Conservation (phyloP, 2,113 vertebrate genomes). For the Caranx melampygus region DNA sequence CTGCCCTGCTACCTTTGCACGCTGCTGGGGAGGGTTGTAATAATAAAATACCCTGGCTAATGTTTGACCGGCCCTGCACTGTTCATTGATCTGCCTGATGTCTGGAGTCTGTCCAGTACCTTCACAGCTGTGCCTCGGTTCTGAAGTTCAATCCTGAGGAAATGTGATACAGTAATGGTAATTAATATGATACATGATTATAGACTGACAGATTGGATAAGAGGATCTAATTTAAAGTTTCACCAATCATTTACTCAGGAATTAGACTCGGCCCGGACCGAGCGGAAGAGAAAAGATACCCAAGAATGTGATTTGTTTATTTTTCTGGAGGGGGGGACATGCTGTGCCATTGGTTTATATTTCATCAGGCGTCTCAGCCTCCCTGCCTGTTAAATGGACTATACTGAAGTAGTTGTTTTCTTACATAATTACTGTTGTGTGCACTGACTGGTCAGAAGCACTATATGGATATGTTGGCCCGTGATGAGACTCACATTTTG, state of each 20-base stretch:
- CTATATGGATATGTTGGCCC: conserved; percentile 51
- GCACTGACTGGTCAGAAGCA: conserved; percentile 37
- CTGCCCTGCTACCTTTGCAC: conserved; percentile 33
- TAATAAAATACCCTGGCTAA: conserved; percentile 64
- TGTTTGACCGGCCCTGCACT: conserved; percentile 59
- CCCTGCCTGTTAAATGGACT: conserved; percentile 45
- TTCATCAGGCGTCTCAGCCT: conserved; percentile 13
- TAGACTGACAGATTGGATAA: conserved; percentile 11
- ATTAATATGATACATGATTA: conserved; percentile 34
- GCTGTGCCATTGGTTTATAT: conserved; percentile 54
- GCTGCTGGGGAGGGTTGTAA: conserved; percentile 13
- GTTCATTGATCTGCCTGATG: conserved; percentile 50
- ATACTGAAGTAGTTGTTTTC: conserved; percentile 48
- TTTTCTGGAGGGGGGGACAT: conserved; percentile 31
- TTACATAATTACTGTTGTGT: conserved; percentile 44
- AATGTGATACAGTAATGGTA: neutral
- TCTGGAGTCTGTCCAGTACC: conserved; percentile 21
- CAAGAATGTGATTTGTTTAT: conserved; percentile 43
- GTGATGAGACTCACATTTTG: conserved; percentile 62
- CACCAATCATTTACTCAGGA: conserved; percentile 24
- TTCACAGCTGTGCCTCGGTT: neutral
- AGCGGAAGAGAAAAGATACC: neutral
- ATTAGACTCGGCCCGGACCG: neutral
- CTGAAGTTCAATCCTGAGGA: neutral
- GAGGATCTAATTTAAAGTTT: conserved; percentile 1